Evolutionary conservation across 2,113 vertebrate species (phyloP).

Genomic region (Pterocles orientalis): DNA sequence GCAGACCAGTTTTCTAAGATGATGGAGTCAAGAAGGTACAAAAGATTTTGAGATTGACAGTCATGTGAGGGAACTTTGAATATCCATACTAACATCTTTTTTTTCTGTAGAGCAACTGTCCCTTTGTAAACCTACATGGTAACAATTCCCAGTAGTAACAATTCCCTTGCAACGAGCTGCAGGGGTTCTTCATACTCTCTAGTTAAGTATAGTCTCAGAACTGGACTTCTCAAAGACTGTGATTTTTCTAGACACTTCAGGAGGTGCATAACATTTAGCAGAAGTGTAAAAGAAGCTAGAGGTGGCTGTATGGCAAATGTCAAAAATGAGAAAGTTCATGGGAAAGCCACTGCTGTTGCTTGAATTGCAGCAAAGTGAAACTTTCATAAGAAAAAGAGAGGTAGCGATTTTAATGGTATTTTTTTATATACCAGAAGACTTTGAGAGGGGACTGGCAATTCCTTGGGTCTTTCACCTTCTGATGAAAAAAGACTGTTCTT

Average conservation of each 20-base stretch:
- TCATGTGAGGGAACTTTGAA: background rate
- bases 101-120: background rate
- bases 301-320: background rate
- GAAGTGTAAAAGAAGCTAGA: background rate
- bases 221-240: background rate
- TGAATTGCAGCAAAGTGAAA: conserved; percentile 8
- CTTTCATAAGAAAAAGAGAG: background rate
- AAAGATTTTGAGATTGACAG: background rate
- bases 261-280: background rate
- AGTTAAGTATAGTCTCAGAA: background rate
- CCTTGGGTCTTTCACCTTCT: conserved; percentile 11
- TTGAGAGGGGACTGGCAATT: background rate
- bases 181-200: background rate
- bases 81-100: background rate
- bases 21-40: background rate
- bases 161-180: background rate
- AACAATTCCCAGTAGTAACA: background rate
- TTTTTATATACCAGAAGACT: background rate
- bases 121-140: background rate
- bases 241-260: background rate
- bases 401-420: background rate
- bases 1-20: background rate
- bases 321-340: background rate
- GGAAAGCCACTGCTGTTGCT: background rate
- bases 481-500: background rate